These are phyloP conservation scores for Micrasema minimum DNA, from an alignment of 1,140 invertebrate genomes.

Conservation along the genomic window DNA sequence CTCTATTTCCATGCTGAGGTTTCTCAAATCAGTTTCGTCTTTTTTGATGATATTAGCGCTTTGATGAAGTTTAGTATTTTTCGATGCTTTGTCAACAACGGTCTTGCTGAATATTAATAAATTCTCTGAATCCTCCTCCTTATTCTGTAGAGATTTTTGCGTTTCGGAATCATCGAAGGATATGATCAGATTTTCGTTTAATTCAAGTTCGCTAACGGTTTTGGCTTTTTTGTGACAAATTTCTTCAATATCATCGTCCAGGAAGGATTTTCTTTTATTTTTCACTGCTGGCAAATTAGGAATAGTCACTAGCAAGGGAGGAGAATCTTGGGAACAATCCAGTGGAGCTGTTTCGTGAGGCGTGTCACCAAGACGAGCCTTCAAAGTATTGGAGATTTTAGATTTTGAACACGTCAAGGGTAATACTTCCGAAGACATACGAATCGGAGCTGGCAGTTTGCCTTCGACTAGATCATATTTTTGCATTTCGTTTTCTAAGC, in stretches of 20 bases:
- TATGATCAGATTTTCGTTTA: slow-evolving; percentile 9
- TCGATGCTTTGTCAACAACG: not conserved
- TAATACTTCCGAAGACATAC: not conserved
- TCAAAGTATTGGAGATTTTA: not conserved
- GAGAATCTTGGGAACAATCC: not conserved
- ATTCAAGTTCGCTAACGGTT: not conserved
- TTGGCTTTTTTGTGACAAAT: slow-evolving; percentile 3
- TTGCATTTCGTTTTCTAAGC: slow-evolving; percentile 18
- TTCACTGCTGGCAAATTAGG: not conserved
- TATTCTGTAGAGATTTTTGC: not conserved
- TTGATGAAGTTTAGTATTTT: not conserved
- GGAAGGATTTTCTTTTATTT: slow-evolving; percentile 13
- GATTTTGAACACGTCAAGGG: not conserved
- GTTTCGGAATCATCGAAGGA: slow-evolving; percentile 11
- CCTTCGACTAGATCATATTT: slow-evolving; percentile 4
- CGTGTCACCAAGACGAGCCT: not conserved
- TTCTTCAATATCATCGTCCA: not conserved
- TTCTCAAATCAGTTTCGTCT: slow-evolving; percentile 37
- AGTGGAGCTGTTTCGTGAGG: not conserved
- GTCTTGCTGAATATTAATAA: not conserved
- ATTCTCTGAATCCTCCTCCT: not conserved
- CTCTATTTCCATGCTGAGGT: slow-evolving; percentile 39
- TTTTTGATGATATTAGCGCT: not conserved
- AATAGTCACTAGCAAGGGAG: slow-evolving; percentile 6
- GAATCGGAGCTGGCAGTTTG: not conserved